phyloP scores from a whole-genome alignment of 2,113 vertebrate genomes.

The Phycodurus eques region DNA sequence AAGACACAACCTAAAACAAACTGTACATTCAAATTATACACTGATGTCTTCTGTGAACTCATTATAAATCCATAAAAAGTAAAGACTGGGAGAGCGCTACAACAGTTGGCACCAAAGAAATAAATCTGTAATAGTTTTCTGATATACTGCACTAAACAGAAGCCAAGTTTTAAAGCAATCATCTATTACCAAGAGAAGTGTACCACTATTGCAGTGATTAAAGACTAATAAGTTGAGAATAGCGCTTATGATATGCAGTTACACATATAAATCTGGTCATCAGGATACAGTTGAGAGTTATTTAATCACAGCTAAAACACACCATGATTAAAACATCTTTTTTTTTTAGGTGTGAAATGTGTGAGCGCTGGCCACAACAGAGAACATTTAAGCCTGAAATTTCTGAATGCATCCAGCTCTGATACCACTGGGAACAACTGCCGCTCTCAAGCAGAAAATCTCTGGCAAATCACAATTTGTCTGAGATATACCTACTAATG shows the following conservation, averaged over 20 bases:
- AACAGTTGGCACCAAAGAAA: slow-evolving; percentile 25
- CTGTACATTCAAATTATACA: background rate
- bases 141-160: slow-evolving; percentile 24
- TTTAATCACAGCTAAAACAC: slow-evolving; percentile 50
- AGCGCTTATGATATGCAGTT: slow-evolving; percentile 31
- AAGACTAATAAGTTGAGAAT: slow-evolving; percentile 34
- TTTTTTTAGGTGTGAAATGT: slow-evolving; percentile 50
- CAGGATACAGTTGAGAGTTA: slow-evolving; percentile 43
- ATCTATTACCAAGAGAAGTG: slow-evolving; percentile 22
- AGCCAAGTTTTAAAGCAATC: slow-evolving; percentile 28
- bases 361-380: slow-evolving; percentile 40
- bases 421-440: slow-evolving; percentile 60
- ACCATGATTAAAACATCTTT: slow-evolving; percentile 54
- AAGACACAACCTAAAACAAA: slow-evolving; percentile 11
- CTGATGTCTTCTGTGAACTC: background rate
- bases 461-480: slow-evolving; percentile 68
- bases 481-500: slow-evolving; percentile 53
- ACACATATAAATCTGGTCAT: slow-evolving; percentile 38
- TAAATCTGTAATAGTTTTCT: slow-evolving; percentile 25
- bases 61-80: slow-evolving; percentile 28
- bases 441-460: slow-evolving; percentile 60
- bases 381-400: slow-evolving; percentile 54
- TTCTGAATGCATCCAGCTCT: slow-evolving; percentile 58
- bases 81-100: slow-evolving; percentile 28
- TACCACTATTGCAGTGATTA: slow-evolving; percentile 42